Conservation (phyloP, 1,140 invertebrate species). For the Branchinecta lindahli region DNA sequence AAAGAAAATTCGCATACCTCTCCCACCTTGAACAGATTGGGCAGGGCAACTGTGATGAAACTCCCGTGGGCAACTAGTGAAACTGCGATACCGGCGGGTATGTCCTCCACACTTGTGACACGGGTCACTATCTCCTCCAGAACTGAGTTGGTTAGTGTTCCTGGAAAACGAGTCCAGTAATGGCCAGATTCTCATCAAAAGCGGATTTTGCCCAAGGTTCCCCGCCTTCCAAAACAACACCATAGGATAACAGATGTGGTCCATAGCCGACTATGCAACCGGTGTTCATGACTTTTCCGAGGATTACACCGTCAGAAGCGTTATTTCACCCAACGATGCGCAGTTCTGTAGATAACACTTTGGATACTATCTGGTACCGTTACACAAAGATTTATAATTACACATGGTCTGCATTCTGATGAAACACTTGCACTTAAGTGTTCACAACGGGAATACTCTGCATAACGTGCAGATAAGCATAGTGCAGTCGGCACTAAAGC, state of each 20-base stretch:
- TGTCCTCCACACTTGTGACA: slow-evolving; percentile 46
- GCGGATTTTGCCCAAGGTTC: too few species aligned
- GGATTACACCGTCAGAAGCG: too few species aligned
- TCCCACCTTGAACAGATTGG: slow-evolving; percentile 36
- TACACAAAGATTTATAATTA: too few species aligned
- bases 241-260: too few species aligned
- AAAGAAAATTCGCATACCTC: not conserved
- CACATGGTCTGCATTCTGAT: not conserved
- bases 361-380: too few species aligned
- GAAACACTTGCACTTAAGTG: not conserved
- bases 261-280: too few species aligned
- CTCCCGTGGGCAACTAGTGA: slow-evolving; percentile 41
- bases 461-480: not conserved
- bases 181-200: not conserved
- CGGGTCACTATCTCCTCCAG: slow-evolving; percentile 42
- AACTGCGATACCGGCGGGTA: slow-evolving; percentile 42
- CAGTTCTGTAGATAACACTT: too few species aligned
- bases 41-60: slow-evolving; percentile 38
- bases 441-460: not conserved
- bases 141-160: slow-evolving; percentile 44
- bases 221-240: too few species aligned
- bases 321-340: too few species aligned
- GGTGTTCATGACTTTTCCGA: too few species aligned
- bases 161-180: slow-evolving; percentile 25
- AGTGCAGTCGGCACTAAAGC: too few species aligned